Conservation (phyloP, 2,888 invertebrate genomes). For the Tipula confusa region DNA sequence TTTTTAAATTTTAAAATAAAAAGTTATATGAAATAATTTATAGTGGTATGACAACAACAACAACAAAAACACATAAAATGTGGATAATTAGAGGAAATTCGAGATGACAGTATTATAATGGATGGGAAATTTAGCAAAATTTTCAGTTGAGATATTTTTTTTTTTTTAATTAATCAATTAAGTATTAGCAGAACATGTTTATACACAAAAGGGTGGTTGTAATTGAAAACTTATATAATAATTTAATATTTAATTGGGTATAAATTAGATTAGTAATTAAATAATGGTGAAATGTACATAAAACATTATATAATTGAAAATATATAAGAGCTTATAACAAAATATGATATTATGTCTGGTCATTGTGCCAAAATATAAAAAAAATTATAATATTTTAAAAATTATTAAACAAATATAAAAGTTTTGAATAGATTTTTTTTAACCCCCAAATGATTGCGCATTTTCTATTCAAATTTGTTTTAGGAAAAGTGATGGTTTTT, state of each 20-base stretch:
- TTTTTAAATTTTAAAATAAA: neutral
- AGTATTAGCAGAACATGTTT: neutral
- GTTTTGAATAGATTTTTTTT: no score
- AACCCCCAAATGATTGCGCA: neutral
- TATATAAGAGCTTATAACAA: neutral
- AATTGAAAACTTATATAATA: neutral
- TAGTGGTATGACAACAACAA: conserved; percentile 15
- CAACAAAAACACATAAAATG: neutral
- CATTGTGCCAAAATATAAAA: neutral
- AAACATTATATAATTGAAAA: neutral
- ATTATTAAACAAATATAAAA: neutral
- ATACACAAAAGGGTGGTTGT: conserved; percentile 7
- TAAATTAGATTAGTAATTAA: neutral
- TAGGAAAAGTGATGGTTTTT: neutral
- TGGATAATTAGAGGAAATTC: neutral
- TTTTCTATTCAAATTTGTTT: neutral
- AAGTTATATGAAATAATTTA: neutral
- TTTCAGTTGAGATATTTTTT: neutral
- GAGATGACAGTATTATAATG: conserved; percentile 20
- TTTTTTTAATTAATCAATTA: conserved; percentile 25
- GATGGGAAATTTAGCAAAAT: neutral
- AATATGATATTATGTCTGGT: neutral
- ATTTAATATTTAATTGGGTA: neutral
- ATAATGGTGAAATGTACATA: conserved; percentile 20
- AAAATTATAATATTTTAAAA: neutral